A percentile compares a stretch with the other conserved stretches of the same genome.
These are phyloP conservation scores for Invenusta paracnida DNA, from an alignment of 2,888 invertebrate species.

Conservation along the genomic window DNA sequence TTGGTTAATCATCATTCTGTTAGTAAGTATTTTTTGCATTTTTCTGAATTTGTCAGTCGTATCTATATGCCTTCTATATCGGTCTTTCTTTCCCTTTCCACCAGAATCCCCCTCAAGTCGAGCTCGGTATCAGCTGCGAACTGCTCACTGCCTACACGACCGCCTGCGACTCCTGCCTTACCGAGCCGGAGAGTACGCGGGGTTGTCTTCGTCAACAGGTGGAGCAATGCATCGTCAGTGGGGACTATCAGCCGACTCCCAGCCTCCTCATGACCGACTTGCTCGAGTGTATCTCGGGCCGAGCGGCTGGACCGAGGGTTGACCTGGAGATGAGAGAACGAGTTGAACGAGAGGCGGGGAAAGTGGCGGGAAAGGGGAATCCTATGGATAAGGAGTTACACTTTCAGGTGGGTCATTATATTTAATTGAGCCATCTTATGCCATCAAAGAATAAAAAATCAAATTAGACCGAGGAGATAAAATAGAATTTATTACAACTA, in stretches of 20 bases:
- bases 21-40: no score
- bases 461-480: no score
- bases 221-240: not conserved
- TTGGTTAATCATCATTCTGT: no score
- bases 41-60: no score
- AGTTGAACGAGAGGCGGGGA: not conserved
- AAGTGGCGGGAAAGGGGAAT: not conserved
- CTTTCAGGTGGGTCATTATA: not conserved
- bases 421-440: no score
- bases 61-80: no score
- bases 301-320: not conserved
- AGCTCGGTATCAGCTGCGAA: not conserved
- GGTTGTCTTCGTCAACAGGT: not conserved
- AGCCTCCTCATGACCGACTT: not conserved
- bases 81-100: no score
- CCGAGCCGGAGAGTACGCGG: not conserved
- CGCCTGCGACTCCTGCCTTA: not conserved
- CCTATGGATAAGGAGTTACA: not conserved
- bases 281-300: not conserved
- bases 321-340: not conserved
- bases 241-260: not conserved
- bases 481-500: no score
- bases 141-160: not conserved
- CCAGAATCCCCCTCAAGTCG: not conserved
- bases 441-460: no score